Percentiles rank a stretch among this genome's conserved stretches.
Evolutionary conservation across 2,888 invertebrate species (phyloP).

Genomic region (Hybos culiciformis): DNA sequence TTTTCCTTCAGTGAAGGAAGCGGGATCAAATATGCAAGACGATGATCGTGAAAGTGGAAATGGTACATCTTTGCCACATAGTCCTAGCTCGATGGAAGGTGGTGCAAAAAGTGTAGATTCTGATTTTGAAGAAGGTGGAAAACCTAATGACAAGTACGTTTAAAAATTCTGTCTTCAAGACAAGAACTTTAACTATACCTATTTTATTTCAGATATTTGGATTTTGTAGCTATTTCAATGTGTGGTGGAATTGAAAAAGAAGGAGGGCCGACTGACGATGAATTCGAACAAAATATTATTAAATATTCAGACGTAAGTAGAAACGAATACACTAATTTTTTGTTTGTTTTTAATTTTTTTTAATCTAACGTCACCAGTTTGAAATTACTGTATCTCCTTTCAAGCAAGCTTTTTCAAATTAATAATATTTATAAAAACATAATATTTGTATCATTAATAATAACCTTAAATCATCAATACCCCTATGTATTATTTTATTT

Average conservation of each 20-base stretch:
- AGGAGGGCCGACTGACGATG: conserved; percentile 46
- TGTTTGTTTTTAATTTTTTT: conserved; percentile 17
- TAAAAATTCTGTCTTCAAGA: background rate
- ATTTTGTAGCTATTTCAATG: conserved; percentile 59
- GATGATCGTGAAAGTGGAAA: conserved; percentile 94
- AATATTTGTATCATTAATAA: background rate
- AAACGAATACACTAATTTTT: too few relatives aligned
- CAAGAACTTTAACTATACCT: background rate
- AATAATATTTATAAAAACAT: background rate
- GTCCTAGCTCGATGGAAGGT: conserved; percentile 78
- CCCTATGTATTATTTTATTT: conserved; percentile 29
- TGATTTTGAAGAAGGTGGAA: conserved; percentile 65
- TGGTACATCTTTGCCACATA: conserved; percentile 88
- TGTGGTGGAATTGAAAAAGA: conserved; percentile 54
- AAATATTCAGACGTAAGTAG: conserved; percentile 38
- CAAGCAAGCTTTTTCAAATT: conserved; percentile 4
- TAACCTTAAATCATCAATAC: background rate
- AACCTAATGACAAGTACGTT: conserved; percentile 39
- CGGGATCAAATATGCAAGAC: conserved; percentile 39
- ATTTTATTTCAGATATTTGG: conserved; percentile 35
- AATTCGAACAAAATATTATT: conserved; percentile 45
- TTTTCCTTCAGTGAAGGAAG: conserved; percentile 45
- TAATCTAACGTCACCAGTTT: conserved; percentile 10
- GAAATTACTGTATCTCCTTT: background rate
- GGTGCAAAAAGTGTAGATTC: conserved; percentile 67